phyloP scores from a whole-genome alignment of 1,140 invertebrate genomes.

The Drosophila serrata region DNA sequence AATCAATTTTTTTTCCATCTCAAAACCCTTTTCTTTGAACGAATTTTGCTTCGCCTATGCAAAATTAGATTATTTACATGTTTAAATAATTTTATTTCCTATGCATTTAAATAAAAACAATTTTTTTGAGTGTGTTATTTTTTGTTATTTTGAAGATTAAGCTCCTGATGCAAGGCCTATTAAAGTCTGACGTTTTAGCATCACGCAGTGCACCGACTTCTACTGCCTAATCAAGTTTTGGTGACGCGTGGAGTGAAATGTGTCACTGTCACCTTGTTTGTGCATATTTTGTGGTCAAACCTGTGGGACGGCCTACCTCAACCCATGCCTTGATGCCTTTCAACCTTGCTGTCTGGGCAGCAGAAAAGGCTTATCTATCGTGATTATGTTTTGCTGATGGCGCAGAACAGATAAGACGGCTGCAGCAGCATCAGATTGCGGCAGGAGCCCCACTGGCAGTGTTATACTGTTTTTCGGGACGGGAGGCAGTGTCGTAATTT shows the following conservation, averaged over 20 bases:
- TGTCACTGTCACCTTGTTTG: conserved; percentile 66
- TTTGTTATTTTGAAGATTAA: not conserved
- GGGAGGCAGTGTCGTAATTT: conserved; percentile 62
- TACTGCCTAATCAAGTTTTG: not conserved
- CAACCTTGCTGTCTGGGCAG: conserved; percentile 35
- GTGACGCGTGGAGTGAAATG: conserved; percentile 41
- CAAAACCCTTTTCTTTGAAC: too few species aligned
- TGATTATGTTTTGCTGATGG: conserved; percentile 75
- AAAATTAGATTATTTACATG: too few species aligned
- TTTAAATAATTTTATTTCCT: too few species aligned
- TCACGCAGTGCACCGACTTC: too few species aligned
- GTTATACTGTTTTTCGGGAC: conserved; percentile 34
- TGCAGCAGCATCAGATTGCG: conserved; percentile 38
- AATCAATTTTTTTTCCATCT: too few species aligned
- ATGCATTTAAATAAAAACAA: too few species aligned
- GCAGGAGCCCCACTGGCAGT: conserved; percentile 23
- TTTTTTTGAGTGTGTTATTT: too few species aligned
- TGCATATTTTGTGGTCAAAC: conserved; percentile 59
- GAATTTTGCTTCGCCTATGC: too few species aligned
- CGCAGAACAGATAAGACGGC: conserved; percentile 57
- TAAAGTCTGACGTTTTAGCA: not conserved
- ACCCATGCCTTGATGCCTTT: not conserved
- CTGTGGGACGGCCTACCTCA: conserved; percentile 6
- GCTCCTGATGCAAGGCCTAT: not conserved
- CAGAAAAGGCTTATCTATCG: conserved; percentile 61